phyloP scores from a whole-genome alignment of 2,113 vertebrate genomes.

The Cynocephalus volans region DNA sequence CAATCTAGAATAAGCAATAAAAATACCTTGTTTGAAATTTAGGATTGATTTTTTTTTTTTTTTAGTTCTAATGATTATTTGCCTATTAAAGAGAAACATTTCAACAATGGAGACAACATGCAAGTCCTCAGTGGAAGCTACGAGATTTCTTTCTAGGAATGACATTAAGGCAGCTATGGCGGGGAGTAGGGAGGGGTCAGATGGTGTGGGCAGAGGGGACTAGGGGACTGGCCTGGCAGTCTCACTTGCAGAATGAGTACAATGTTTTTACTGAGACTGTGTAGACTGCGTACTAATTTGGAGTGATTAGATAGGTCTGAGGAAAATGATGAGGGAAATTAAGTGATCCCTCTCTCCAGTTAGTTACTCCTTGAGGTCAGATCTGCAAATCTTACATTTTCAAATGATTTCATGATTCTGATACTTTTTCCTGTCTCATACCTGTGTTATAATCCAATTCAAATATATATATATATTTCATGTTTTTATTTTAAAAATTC shows the following conservation, averaged over 20 bases:
- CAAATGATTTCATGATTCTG: background rate
- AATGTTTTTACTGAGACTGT: background rate
- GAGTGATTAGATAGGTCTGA: background rate
- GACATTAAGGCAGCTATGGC: background rate
- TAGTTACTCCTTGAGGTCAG: background rate
- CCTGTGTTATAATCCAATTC: background rate
- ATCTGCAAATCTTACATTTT: background rate
- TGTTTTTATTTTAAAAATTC: background rate
- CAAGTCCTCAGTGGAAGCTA: background rate
- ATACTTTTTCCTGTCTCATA: background rate
- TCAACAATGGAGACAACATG: background rate
- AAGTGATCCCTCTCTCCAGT: fast-evolving
- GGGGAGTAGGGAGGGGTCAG: no score
- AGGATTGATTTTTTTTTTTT: constrained; percentile 15
- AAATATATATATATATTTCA: background rate
- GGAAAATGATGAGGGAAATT: background rate
- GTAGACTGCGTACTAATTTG: background rate
- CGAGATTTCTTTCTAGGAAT: background rate
- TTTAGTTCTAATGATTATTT: background rate
- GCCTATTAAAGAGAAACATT: background rate
- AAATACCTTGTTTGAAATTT: background rate
- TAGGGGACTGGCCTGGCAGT: fast-evolving
- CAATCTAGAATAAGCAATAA: background rate
- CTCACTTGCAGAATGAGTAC: background rate
- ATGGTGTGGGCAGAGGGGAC: background rate